These are phyloP conservation scores for Epizoanthus fatuus DNA, from an alignment of 92 coral and sea anemone genomes.

Conservation along the genomic window DNA sequence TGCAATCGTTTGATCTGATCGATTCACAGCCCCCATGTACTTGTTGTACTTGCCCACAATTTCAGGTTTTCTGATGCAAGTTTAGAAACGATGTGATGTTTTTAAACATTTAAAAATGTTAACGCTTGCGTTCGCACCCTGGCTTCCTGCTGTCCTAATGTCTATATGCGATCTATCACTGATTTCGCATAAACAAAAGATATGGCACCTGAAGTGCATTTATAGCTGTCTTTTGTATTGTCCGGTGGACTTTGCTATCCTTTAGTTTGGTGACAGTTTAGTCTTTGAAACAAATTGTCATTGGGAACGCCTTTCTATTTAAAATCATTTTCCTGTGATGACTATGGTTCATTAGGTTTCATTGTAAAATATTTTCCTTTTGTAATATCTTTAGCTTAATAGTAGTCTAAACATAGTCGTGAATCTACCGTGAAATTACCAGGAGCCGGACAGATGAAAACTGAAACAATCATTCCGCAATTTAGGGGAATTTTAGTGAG, in stretches of 20 bases:
- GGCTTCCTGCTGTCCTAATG: background rate
- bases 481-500: background rate
- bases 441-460: too few relatives aligned
- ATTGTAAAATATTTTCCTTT: too few relatives aligned
- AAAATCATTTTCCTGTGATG: too few relatives aligned
- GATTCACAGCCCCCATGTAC: constrained; percentile 50
- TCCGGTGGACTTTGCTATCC: background rate
- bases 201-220: background rate
- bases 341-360: too few relatives aligned
- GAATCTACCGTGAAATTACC: too few relatives aligned
- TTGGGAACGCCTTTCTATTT: too few relatives aligned
- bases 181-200: background rate
- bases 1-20: constrained; percentile 40
- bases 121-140: background rate
- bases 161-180: constrained; percentile 2
- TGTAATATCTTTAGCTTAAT: too few relatives aligned
- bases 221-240: background rate
- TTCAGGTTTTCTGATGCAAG: constrained; percentile 23
- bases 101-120: background rate
- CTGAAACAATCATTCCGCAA: too few relatives aligned
- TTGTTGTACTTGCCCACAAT: constrained; percentile 47
- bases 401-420: too few relatives aligned
- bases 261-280: background rate
- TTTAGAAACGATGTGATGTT: background rate
- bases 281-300: background rate